A percentile compares a stretch with the other conserved stretches of the same genome.
phyloP scores from a whole-genome alignment of 2,797 vertebrate genomes.

The Anguilla marmorata region DNA sequence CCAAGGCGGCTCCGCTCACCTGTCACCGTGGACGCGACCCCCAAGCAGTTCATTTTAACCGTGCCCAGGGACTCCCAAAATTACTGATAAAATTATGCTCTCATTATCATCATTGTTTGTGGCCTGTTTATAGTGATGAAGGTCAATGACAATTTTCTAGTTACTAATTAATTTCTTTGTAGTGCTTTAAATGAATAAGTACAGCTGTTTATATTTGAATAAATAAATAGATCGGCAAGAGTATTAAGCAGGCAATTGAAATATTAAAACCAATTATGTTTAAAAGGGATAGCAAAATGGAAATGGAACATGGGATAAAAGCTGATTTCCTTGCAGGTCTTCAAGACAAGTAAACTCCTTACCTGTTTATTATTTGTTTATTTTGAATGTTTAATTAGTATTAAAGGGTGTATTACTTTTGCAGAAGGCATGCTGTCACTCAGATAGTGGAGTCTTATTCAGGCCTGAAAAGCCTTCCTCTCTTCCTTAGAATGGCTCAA shows the following conservation, averaged over 20 bases:
- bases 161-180: background rate
- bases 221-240: slow-evolving; percentile 3
- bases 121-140: background rate
- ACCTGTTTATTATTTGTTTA: background rate
- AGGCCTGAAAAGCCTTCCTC: background rate
- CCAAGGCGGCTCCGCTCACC: background rate
- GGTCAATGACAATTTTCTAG: background rate
- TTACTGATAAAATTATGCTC: background rate
- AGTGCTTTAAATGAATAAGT: background rate
- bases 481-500: slow-evolving; percentile 6
- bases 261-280: background rate
- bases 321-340: background rate
- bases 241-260: background rate
- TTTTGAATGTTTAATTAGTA: background rate
- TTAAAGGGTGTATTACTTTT: background rate
- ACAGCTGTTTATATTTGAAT: slow-evolving; percentile 6
- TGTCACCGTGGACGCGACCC: background rate
- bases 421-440: slow-evolving; percentile 12
- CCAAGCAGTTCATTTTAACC: background rate
- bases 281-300: background rate
- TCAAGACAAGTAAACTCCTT: too few relatives aligned
- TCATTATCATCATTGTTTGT: background rate
- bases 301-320: background rate
- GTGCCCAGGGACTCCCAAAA: background rate
- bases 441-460: background rate